Percentiles rank a stretch among this genome's conserved stretches.
These are phyloP conservation scores for Cacatua alba DNA, from an alignment of 2,113 vertebrate species.

Conservation along the genomic window DNA sequence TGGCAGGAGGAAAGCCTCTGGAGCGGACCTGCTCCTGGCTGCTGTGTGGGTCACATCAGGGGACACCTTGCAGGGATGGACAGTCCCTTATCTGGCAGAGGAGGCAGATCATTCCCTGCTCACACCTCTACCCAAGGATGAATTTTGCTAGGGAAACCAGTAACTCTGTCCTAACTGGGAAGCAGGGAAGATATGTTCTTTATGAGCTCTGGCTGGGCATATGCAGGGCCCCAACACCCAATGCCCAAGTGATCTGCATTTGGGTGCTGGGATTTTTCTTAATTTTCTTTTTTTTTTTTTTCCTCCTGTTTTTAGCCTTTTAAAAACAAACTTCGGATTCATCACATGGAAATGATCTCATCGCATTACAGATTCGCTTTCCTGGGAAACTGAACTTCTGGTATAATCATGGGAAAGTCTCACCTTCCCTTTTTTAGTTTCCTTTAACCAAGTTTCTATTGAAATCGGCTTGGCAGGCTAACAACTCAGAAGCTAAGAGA, in stretches of 20 bases:
- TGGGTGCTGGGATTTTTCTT: background rate
- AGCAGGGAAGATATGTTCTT: background rate
- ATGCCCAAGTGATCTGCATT: background rate
- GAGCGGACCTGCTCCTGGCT: background rate
- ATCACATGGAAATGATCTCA: slow-evolving; percentile 31
- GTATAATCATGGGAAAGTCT: slow-evolving; percentile 33
- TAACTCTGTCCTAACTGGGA: background rate
- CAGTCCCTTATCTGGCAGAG: background rate
- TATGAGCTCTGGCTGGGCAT: background rate
- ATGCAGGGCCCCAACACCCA: accelerated
- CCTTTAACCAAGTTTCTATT: background rate
- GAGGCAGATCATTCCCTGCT: background rate
- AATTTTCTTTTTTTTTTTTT: background rate
- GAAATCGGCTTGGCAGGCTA: slow-evolving; percentile 9
- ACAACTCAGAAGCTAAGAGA: background rate
- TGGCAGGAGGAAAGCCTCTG: background rate
- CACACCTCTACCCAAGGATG: background rate
- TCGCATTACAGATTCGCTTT: background rate
- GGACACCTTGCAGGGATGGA: accelerated
- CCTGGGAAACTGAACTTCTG: slow-evolving; percentile 28
- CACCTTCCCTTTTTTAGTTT: slow-evolving; percentile 34
- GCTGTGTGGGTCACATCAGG: background rate
- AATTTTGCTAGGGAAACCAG: background rate
- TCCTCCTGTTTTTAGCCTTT: background rate
- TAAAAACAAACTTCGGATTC: background rate